phyloP scores from a whole-genome alignment of 2,113 vertebrate genomes.

The Perccottus glenii region DNA sequence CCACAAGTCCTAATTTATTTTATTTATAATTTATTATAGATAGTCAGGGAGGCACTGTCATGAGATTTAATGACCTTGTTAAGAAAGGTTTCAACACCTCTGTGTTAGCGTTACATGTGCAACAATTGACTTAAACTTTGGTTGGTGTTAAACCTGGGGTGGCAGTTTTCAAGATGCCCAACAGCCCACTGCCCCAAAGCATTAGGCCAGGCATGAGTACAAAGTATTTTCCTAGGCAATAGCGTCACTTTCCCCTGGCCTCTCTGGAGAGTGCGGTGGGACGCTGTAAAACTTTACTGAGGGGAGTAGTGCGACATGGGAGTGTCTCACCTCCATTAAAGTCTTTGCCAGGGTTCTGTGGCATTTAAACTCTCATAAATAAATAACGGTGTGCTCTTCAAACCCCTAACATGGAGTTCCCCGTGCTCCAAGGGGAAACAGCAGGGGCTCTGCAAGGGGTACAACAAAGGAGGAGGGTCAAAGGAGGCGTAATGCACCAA shows the following conservation, averaged over 20 bases:
- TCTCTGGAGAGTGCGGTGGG: constrained; percentile 71
- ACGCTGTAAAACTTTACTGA: constrained; percentile 78
- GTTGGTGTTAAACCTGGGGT: constrained; percentile 34
- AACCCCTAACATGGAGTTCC: constrained; percentile 57
- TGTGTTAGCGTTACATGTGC: constrained; percentile 16
- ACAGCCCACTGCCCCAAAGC: constrained; percentile 43
- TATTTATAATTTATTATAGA: too few relatives aligned
- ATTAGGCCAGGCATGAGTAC: constrained; percentile 56
- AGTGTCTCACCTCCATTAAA: constrained; percentile 78
- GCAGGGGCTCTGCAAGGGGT: constrained; percentile 14
- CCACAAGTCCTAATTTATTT: too few relatives aligned
- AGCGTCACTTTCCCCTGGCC: constrained; percentile 72
- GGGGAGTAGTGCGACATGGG: constrained; percentile 72
- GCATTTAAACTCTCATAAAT: constrained; percentile 72
- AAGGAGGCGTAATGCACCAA: constrained; percentile 44
- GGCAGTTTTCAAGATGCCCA: constrained; percentile 41
- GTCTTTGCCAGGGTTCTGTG: constrained; percentile 68
- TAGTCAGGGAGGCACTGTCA: too few relatives aligned
- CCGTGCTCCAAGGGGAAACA: constrained; percentile 26
- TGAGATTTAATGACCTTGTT: too few relatives aligned
- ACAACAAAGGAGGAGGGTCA: constrained; percentile 41
- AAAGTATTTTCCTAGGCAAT: constrained; percentile 66
- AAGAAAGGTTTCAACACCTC: not conserved
- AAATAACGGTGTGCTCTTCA: constrained; percentile 58
- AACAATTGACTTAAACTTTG: constrained; percentile 31